Conservation (phyloP, 2,888 invertebrate genomes). For the Atrina japonica region DNA sequence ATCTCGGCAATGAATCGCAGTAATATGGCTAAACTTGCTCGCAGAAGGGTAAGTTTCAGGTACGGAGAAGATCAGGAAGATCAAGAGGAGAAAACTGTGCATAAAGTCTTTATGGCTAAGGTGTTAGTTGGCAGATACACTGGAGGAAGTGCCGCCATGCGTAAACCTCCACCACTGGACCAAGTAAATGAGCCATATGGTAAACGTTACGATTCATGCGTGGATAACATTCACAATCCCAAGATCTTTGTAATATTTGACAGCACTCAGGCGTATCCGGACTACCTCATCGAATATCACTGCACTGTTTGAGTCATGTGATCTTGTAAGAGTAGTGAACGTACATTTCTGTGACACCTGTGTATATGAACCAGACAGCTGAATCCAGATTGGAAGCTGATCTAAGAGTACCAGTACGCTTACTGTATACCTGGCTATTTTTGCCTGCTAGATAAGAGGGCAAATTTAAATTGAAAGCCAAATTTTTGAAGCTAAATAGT, state of each 20-base stretch:
- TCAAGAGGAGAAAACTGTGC: slow-evolving; percentile 40
- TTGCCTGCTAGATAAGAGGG: too few relatives aligned
- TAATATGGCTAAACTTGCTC: too few relatives aligned
- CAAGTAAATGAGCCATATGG: slow-evolving; percentile 69
- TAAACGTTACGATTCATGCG: slow-evolving; percentile 76
- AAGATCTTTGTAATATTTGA: slow-evolving; percentile 78
- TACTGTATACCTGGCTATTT: too few relatives aligned
- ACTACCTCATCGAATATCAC: slow-evolving; percentile 75
- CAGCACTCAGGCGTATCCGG: slow-evolving; percentile 77
- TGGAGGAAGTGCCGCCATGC: slow-evolving; percentile 63
- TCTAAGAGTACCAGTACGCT: too few relatives aligned
- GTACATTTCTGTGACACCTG: too few relatives aligned
- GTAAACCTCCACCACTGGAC: slow-evolving; percentile 73
- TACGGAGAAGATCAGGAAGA: neutral
- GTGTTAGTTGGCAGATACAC: slow-evolving; percentile 76
- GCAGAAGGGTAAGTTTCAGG: too few relatives aligned
- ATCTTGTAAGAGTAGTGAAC: too few relatives aligned
- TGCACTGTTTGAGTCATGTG: slow-evolving; percentile 4
- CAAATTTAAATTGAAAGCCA: too few relatives aligned
- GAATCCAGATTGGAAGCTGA: too few relatives aligned
- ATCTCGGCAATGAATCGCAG: too few relatives aligned
- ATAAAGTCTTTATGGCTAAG: slow-evolving; percentile 72
- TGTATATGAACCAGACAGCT: too few relatives aligned
- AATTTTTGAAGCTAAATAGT: too few relatives aligned
- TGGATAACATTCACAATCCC: slow-evolving; percentile 72